A percentile compares a stretch with the other conserved stretches of the same genome.
phyloP scores from a whole-genome alignment of 2,888 invertebrate genomes.

The Drosophila leonis region DNA sequence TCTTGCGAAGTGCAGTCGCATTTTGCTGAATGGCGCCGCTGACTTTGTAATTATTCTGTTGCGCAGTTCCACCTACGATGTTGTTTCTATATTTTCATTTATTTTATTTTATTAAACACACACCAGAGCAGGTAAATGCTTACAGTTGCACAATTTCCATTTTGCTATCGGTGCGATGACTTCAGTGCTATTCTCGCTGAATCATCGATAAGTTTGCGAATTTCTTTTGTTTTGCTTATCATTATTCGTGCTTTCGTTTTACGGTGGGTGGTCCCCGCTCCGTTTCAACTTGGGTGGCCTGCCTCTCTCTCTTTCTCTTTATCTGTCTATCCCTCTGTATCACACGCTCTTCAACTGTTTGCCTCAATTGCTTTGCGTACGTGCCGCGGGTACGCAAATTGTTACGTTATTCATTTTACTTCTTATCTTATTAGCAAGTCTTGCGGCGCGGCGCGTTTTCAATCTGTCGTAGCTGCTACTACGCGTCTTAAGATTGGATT shows the following conservation, averaged over 20 bases:
- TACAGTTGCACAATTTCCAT: constrained; percentile 17
- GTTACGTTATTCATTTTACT: constrained; percentile 26
- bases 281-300: constrained; percentile 53
- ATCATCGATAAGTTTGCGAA: constrained; percentile 59
- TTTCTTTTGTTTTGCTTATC: constrained; percentile 54
- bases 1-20: constrained; percentile 53
- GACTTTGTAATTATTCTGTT: constrained; percentile 65
- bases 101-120: constrained; percentile 41
- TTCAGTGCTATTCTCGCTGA: constrained; percentile 44
- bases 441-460: constrained; percentile 26
- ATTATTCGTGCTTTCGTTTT: constrained; percentile 17
- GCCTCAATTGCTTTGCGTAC: constrained; percentile 56
- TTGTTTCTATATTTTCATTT: constrained; percentile 41
- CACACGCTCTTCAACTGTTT: not conserved
- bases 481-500: constrained; percentile 25
- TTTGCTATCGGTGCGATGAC: constrained; percentile 32
- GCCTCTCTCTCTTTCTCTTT: not conserved
- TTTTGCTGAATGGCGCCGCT: constrained; percentile 39
- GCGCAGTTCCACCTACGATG: constrained; percentile 61
- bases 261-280: constrained; percentile 49
- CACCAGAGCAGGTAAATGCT: not conserved
- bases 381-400: constrained; percentile 60
- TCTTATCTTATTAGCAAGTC: constrained; percentile 53
- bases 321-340: not conserved
- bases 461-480: constrained; percentile 12